Percentiles rank a stretch among this genome's conserved stretches.
Evolutionary conservation across 2,888 invertebrate species (phyloP).

Genomic region (Drosophila ustulata): DNA sequence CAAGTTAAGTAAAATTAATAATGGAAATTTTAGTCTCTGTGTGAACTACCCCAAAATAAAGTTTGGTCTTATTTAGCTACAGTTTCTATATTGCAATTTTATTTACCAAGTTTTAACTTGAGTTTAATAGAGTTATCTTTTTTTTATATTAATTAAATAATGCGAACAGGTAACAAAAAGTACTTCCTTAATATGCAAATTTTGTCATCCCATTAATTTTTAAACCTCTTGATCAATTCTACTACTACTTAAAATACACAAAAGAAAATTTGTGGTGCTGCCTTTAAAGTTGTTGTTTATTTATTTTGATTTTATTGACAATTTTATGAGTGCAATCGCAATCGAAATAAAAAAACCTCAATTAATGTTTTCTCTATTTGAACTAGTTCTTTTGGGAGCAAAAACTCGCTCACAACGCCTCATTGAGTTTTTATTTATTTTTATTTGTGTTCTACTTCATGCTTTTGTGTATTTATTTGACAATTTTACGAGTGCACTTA

Average conservation of each 20-base stretch:
- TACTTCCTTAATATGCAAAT: no score
- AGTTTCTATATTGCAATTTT: no score
- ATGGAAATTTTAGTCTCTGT: no score
- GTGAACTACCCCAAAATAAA: no score
- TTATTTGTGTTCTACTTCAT: not conserved
- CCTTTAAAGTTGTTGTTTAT: not conserved
- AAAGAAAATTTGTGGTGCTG: not conserved
- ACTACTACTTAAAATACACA: not conserved
- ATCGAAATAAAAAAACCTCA: not conserved
- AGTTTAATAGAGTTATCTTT: no score
- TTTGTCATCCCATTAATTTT: no score
- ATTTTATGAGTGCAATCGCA: not conserved
- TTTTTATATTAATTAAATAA: no score
- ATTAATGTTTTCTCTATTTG: not conserved
- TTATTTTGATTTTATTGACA: not conserved
- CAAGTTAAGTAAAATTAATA: no score
- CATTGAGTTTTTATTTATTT: slow-evolving; percentile 16
- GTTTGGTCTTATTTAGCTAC: no score
- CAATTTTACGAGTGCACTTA: slow-evolving; percentile 30
- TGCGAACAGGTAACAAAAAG: no score
- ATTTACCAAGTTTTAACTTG: no score
- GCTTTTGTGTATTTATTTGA: slow-evolving; percentile 15
- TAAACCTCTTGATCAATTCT: not conserved
- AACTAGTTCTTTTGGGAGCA: not conserved
- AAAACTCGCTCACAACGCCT: not conserved